These are phyloP conservation scores for Aporrectodea caliginosa DNA, from an alignment of 1,140 invertebrate species.

Conservation along the genomic window DNA sequence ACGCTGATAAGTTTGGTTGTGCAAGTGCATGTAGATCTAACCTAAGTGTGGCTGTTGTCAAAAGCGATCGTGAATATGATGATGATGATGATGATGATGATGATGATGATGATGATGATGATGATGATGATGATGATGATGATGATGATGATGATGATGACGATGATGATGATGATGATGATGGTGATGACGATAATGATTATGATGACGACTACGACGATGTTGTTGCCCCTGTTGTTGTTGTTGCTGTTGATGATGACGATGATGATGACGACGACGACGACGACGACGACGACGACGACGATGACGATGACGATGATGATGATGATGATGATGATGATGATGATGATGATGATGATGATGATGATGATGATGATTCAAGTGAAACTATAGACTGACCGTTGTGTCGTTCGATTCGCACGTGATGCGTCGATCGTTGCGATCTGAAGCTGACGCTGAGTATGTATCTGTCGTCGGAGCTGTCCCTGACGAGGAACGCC, in stretches of 20 bases:
- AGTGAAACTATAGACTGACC: conserved; percentile 60
- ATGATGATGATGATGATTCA: neutral
- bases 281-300: neutral
- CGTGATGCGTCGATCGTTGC: conserved; percentile 85
- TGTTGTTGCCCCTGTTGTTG: too few relatives aligned
- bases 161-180: neutral
- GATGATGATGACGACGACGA: neutral
- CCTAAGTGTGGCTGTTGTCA: too few relatives aligned
- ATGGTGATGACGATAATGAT: neutral
- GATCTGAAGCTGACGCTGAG: conserved; percentile 94
- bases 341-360: neutral
- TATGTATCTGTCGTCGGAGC: conserved; percentile 94
- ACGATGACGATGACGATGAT: neutral
- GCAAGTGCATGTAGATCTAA: too few relatives aligned
- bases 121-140: neutral
- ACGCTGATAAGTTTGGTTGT: too few relatives aligned
- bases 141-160: neutral
- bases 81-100: conserved; percentile 2
- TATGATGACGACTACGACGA: neutral
- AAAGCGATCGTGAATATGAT: neutral
- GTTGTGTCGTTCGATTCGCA: conserved; percentile 94
- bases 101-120: conserved; percentile 1
- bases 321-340: conserved; percentile 2
- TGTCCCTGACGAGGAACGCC: conserved; percentile 89
- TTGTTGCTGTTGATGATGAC: too few relatives aligned